These are phyloP conservation scores for Ophraella communa DNA, from an alignment of 2,888 invertebrate genomes.

Conservation along the genomic window DNA sequence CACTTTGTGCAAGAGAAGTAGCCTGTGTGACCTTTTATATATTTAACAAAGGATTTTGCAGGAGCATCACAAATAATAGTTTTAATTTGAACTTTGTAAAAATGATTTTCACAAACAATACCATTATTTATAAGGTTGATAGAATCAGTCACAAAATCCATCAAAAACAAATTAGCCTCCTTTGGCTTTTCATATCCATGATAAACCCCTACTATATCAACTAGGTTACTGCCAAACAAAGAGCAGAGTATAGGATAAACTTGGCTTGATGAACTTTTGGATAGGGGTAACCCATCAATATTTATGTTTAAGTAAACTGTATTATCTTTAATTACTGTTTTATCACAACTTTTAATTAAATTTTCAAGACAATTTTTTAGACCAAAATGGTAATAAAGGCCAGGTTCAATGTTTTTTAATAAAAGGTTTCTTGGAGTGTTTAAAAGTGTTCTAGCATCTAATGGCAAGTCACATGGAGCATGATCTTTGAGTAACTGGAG, in stretches of 20 bases:
- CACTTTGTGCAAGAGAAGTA: conserved; percentile 13
- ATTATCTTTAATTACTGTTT: background rate
- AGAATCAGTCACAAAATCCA: conserved; percentile 8
- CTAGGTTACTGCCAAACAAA: conserved; percentile 5
- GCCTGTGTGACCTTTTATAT: conserved; percentile 2
- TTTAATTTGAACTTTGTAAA: conserved; percentile 6
- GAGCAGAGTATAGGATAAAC: conserved; percentile 23
- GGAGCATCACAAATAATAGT: conserved; percentile 14
- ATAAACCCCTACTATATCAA: conserved; percentile 19
- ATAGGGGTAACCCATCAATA: conserved; percentile 21
- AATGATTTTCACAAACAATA: background rate
- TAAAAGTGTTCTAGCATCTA: conserved; percentile 13
- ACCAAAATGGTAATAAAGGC: conserved; percentile 20
- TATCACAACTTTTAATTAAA: background rate
- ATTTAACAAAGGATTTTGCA: conserved; percentile 8
- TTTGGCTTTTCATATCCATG: conserved; percentile 20
- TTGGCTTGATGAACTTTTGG: conserved; percentile 24
- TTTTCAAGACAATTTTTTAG: background rate
- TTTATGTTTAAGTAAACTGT: conserved; percentile 12
- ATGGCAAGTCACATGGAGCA: background rate
- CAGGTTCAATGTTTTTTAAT: conserved; percentile 9
- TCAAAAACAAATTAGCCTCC: conserved; percentile 10
- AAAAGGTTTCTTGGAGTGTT: background rate
- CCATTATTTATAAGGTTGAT: conserved; percentile 5
- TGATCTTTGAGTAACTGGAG: no score